These are phyloP conservation scores for Acleris cristana DNA, from an alignment of 2,888 invertebrate species.

Conservation along the genomic window DNA sequence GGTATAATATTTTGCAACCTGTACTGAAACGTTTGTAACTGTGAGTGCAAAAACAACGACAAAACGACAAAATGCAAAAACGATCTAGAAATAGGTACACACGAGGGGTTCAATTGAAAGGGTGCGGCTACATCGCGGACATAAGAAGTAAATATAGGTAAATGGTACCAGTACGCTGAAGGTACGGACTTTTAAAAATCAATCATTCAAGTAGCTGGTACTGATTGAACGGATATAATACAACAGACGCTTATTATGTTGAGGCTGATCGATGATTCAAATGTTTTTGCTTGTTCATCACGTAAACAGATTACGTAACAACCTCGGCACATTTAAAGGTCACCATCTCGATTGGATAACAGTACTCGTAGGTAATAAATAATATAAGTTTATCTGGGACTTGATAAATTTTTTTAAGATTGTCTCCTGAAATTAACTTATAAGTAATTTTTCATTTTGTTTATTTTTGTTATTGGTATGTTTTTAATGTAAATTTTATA, in stretches of 20 bases:
- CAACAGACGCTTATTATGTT: conserved; percentile 43
- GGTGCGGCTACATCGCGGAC: conserved; percentile 45
- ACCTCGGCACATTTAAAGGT: neutral
- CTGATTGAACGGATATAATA: conserved; percentile 74
- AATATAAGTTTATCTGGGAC: no score
- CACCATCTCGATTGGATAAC: neutral
- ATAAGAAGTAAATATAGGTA: conserved; percentile 58
- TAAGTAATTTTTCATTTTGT: no score
- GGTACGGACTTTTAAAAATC: conserved; percentile 76
- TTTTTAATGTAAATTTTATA: no score
- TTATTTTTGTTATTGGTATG: no score
- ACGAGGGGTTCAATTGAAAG: conserved; percentile 42
- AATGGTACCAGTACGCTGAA: conserved; percentile 68
- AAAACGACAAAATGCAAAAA: no score
- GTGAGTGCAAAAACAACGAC: no score
- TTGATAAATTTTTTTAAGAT: no score
- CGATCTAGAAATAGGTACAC: neutral
- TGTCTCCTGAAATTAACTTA: no score
- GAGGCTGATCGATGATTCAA: conserved; percentile 24
- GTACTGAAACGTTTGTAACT: no score
- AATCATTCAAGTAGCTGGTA: conserved; percentile 79
- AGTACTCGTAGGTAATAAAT: no score
- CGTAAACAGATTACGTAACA: conserved; percentile 6
- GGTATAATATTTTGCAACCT: no score
- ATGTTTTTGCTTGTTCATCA: conserved; percentile 30